Evolutionary conservation across 2,888 invertebrate species (phyloP), one percentile per base, ranked within the genome.

Genomic region (Campopleginae sp.): DNA sequence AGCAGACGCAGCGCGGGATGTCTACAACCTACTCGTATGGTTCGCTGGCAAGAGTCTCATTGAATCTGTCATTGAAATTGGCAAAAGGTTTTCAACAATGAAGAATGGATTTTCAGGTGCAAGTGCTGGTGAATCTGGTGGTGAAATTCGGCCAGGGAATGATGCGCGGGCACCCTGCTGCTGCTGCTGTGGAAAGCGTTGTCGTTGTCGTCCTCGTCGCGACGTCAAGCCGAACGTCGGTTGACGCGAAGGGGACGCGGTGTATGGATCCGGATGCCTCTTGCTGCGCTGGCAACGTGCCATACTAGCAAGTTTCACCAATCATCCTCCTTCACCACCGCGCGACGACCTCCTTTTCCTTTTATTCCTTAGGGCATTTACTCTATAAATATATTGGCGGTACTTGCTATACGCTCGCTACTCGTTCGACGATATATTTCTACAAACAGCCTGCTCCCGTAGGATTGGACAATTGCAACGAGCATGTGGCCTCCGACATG

Each of bases 221-320:
- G 31, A 14, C 51, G 19, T 54, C 54, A 54, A 51, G 12, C 51
- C 10, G 12, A 17, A 44, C 70, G 54, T 4, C 19, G 8, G 31
- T 54, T 54, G 63, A 75, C 75, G 63, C 75, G 63, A 75, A 63
- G 75, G 75, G 75, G 75, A 75, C 63, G 5, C 2, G 2, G 31
- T 63, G 71, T 71, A 71, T 71, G 71, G 71, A 71, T 71, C 71
- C 38, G 71, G 71, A 71, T 31, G 44, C 61, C 46, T 46, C 44
- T 75, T 75, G 38, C 38, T 38, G 75, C 63, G 38, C 38, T 38
- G 75, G 75, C 75, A 19, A 48, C 4, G 48, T 46, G 75, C 75
- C 75, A 75, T 75, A 75, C 75, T 63, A 75, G 63, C 79, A 79
- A 79, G 71, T 79, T 79, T 54, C 70, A 68, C 78, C 75, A 75